A percentile compares a stretch with the other conserved stretches of the same genome.
phyloP scores from a whole-genome alignment of 1,140 invertebrate genomes.

The Ectropis grisescens region DNA sequence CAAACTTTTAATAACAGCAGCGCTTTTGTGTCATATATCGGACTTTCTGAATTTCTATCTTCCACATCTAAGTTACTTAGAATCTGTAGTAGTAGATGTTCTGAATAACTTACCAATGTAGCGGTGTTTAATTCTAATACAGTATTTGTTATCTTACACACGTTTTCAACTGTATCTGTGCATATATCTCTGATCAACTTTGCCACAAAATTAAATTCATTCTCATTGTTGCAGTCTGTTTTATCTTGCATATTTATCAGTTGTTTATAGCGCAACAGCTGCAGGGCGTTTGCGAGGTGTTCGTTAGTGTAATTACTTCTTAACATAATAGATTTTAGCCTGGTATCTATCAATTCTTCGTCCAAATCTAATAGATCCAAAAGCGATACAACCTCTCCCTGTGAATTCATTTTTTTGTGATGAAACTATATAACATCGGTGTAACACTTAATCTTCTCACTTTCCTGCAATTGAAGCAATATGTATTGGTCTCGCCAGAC shows the following conservation, averaged over 20 bases:
- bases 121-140: constrained; percentile 30
- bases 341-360: constrained; percentile 40
- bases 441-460: no score
- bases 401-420: constrained; percentile 20
- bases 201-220: constrained; percentile 34
- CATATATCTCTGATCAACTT: constrained; percentile 31
- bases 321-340: constrained; percentile 32
- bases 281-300: constrained; percentile 30
- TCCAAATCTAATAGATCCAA: constrained; percentile 51
- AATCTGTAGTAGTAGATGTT: constrained; percentile 56
- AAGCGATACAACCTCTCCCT: constrained; percentile 33
- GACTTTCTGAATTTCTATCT: no score
- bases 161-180: constrained; percentile 25
- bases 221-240: constrained; percentile 39
- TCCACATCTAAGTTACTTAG: constrained; percentile 17
- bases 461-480: no score
- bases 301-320: constrained; percentile 23
- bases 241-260: constrained; percentile 42
- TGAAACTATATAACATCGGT: no score
- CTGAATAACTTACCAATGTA: constrained; percentile 34
- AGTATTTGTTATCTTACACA: constrained; percentile 34
- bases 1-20: constrained; percentile 31
- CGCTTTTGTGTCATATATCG: constrained; percentile 5
- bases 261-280: constrained; percentile 45
- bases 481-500: no score